Evolutionary conservation across 2,888 invertebrate genomes (phyloP), one percentile per base, ranked within the genome.

Genomic region (Hemistola chrysoprasaria): DNA sequence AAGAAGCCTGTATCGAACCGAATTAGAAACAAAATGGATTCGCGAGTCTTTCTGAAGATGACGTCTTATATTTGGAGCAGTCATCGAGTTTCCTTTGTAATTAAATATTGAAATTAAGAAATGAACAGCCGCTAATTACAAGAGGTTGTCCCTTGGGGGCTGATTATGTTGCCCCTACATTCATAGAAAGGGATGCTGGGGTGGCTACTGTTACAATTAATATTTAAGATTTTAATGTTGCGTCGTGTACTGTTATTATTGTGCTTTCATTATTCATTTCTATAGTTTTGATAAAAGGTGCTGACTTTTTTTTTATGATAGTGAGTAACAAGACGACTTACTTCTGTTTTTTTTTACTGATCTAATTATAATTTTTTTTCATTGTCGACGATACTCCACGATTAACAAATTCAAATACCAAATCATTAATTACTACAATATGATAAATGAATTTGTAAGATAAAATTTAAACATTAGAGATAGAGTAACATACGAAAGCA

Each of bases 21-120:
- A 79, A 81, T 72, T 79, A 63, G 77, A 77, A 82, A 80, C 78
- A 78, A 81, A 84, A 80, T 72, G 65, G 71, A 78, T 72, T 76
- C 70, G 65, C 59, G 62, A 78, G 71, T 78, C 78, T 84, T 83
- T 84, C 84, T 87, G 88, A 77, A 66, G 78, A 81, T 88, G 88
- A 88, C 88, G 88, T 88, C 82, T 85, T 79, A 68, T 69, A 62
- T 78, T 71, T 64, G 62, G 49, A 70, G 80, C 84, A 87, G 78
- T 87, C 84, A 68, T 87, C 82, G 87, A 85, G 86, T 87, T 87
- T 87, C 88, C 88, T 88, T 88, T 86, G 88, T 90, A 90, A 90
- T 90, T 90, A 90, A 90, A 90, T 89, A 90, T 90, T 90, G 88
- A 89, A 90, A 90, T 90, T 90, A 90, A 90, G 90, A 90, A 90